A percentile compares a stretch with the other conserved stretches of the same genome.
Evolutionary conservation across 2,113 vertebrate genomes (phyloP).

Genomic region (Corythoichthys intestinalis): DNA sequence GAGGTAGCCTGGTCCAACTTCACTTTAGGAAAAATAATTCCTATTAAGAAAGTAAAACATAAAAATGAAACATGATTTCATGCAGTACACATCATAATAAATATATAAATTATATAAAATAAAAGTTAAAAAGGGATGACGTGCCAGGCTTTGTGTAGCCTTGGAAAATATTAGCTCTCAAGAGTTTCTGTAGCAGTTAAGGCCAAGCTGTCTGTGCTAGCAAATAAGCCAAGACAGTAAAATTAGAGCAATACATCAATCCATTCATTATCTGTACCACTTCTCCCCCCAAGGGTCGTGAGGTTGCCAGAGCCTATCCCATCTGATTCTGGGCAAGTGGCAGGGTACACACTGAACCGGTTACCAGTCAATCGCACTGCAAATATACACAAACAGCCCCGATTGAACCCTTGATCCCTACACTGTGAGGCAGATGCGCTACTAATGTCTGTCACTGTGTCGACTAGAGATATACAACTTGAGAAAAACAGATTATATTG

Average conservation of each 20-base stretch:
- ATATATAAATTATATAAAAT: conserved; percentile 1
- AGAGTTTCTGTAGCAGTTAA: background rate
- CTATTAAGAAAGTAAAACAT: background rate
- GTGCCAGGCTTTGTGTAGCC: background rate
- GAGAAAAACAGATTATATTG: background rate
- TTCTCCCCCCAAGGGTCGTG: too few relatives aligned
- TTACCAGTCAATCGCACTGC: too few relatives aligned
- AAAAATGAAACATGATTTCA: background rate
- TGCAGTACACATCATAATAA: background rate
- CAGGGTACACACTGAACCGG: too few relatives aligned
- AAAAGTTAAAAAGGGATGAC: background rate
- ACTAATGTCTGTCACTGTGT: too few relatives aligned
- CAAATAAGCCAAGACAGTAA: background rate
- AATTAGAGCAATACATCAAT: background rate
- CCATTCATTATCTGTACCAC: too few relatives aligned
- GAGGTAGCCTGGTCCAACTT: background rate
- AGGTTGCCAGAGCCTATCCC: too few relatives aligned
- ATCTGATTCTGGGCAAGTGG: too few relatives aligned
- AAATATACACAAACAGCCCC: too few relatives aligned
- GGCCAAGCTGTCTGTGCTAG: background rate
- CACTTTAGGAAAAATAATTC: background rate
- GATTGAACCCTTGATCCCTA: too few relatives aligned
- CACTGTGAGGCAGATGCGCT: too few relatives aligned
- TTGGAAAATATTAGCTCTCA: background rate
- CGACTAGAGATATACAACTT: too few relatives aligned